These are phyloP conservation scores for Archivesica marissinica DNA, from an alignment of 1,140 invertebrate genomes.

Conservation along the genomic window DNA sequence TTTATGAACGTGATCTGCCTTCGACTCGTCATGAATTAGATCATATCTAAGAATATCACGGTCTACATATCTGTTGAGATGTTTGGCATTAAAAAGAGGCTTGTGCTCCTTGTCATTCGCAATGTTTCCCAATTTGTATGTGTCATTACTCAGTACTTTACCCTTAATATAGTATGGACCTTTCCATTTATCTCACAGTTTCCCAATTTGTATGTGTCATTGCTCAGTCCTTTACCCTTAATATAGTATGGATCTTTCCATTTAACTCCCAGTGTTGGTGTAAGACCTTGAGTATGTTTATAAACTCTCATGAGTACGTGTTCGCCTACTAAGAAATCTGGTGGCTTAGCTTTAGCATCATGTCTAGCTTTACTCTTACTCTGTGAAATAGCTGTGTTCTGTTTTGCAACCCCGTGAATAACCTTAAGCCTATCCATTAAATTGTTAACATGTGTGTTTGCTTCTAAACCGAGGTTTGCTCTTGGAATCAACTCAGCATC, in stretches of 20 bases:
- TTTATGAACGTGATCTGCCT: no score
- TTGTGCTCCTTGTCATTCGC: background rate
- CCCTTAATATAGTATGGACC: constrained; percentile 7
- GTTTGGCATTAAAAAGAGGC: constrained; percentile 11
- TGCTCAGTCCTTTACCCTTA: background rate
- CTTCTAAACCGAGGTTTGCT: background rate
- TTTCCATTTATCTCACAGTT: constrained; percentile 11
- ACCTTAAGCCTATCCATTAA: background rate
- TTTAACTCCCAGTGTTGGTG: background rate
- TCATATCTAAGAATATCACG: background rate
- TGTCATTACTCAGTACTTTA: background rate
- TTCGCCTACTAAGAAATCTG: background rate
- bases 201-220: background rate
- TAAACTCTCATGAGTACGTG: background rate
- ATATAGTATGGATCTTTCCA: constrained; percentile 29
- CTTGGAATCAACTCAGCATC: background rate
- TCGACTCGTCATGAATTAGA: background rate
- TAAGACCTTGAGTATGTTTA: background rate
- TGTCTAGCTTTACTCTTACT: background rate
- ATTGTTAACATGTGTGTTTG: background rate
- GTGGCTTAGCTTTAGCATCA: background rate
- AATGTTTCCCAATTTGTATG: constrained; percentile 2
- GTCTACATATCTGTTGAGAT: constrained; percentile 34
- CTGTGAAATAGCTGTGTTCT: constrained; percentile 1
- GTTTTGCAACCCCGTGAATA: background rate